Percentiles rank a stretch among this genome's conserved stretches.
Evolutionary conservation across 2,888 invertebrate species (phyloP).

Genomic region (Dasypogon diadema): DNA sequence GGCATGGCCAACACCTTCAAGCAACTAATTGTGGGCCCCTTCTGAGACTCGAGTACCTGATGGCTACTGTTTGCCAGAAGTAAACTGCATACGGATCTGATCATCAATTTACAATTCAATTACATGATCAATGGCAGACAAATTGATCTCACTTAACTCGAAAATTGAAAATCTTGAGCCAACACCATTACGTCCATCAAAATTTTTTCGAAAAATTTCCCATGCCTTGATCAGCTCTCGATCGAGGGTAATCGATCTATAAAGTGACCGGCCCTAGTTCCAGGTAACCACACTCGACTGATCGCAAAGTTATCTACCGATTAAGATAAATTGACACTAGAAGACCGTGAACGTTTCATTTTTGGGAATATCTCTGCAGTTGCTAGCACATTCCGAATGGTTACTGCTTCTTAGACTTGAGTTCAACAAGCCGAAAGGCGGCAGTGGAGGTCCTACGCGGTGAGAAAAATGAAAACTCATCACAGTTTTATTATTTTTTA

Average conservation of each 20-base stretch:
- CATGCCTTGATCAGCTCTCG: background rate
- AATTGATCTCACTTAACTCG: conserved; percentile 42
- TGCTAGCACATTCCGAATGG: background rate
- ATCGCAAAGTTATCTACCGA: conserved; percentile 20
- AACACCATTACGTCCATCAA: conserved; percentile 12
- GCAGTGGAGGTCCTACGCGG: background rate
- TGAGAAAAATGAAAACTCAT: conserved; percentile 38
- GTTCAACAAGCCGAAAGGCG: background rate
- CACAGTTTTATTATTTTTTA: conserved; percentile 32
- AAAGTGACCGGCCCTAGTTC: conserved; percentile 21
- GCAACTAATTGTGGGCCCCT: conserved; percentile 15
- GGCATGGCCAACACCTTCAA: conserved; percentile 18
- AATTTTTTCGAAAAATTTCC: conserved; percentile 18
- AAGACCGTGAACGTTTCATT: conserved; percentile 13
- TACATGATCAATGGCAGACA: conserved; percentile 47
- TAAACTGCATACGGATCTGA: conserved; percentile 25
- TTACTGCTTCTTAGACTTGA: background rate
- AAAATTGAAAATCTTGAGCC: conserved; percentile 33
- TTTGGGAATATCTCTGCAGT: background rate
- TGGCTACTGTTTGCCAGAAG: conserved; percentile 42
- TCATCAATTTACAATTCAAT: conserved; percentile 48
- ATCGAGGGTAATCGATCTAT: conserved; percentile 36
- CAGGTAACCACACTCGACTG: conserved; percentile 23
- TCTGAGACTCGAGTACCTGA: background rate
- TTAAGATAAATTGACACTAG: conserved; percentile 21